Base-by-base conservation (phyloP, 2,113 vertebrate species). In the Chamaetylas fuelleborni region DNA sequence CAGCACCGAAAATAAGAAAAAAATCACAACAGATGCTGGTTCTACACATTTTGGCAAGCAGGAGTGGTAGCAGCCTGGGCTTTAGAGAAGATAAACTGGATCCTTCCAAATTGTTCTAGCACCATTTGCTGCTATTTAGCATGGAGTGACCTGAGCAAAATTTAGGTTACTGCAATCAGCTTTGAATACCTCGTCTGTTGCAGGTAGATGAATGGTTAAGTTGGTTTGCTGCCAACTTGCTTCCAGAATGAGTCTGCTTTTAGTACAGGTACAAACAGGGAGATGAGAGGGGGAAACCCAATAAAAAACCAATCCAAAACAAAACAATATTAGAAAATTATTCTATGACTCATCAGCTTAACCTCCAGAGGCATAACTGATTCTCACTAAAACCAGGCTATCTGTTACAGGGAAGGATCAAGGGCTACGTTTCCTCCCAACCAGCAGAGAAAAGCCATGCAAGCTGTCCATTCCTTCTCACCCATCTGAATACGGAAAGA, bases 401-500 rank as follows among this genome's bases (percentile, higher is more conserved):
- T 23, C 29, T 53, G 10, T 40, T 65, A 34, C 7, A 70, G 34
- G 14, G 45, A 65, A 70, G 60, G 45, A 72, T 26, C 25, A 67
- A 89, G 38, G 45, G 45, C 23, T 24, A 14, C 0, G 2, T 18
- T 72, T 81, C 16, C 51, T 70, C 31, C 20, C 18, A 38, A 1
- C 9, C n/a, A 64, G 24, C 29, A 81, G 18, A 79, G 62, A 48
- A 71, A 86, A 83, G 24, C 11, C 40, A 53, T 1, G 4, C 11
- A 69, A 79, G 31, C 15, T 56, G 3, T 13, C 62, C 19, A 50
- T 67, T 90, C 80, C 50, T 42, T 24, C 42, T 13, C 64, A 84
- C 11, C 12, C 57, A 51, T 13, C 12, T 15, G 7, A 66, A 56
- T 5, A 67, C 0, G 0, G 26, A 38, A 61, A 77, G 50, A 64